These are phyloP conservation scores for Menura novaehollandiae DNA, from an alignment of 2,113 vertebrate genomes.

Conservation along the genomic window DNA sequence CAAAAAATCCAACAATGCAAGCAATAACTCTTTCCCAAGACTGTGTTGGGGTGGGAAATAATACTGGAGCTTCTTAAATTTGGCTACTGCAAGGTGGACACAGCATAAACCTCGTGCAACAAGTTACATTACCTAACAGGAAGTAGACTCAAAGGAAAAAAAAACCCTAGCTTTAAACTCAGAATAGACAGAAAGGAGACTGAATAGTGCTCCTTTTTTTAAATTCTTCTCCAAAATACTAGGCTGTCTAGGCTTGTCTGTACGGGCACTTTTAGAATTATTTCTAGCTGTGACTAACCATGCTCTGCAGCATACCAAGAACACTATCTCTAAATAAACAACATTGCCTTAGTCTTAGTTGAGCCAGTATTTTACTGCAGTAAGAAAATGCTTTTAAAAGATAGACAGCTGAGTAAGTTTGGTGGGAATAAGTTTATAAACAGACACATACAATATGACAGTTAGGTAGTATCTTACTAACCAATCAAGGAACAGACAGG, in stretches of 20 bases:
- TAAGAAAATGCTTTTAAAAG: neutral
- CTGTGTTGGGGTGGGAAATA: accelerated
- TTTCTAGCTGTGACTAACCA: neutral
- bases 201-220: neutral
- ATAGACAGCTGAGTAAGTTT: neutral
- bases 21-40: neutral
- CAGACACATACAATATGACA: neutral
- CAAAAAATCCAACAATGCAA: neutral
- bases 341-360: neutral
- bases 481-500: slow-evolving; percentile 86
- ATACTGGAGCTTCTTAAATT: neutral
- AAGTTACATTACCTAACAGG: neutral
- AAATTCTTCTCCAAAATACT: neutral
- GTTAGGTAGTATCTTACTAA: slow-evolving; percentile 60
- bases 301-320: neutral
- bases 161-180: neutral
- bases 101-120: neutral
- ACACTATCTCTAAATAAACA: neutral
- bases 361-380: neutral
- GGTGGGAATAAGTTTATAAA: neutral
- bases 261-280: neutral
- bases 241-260: neutral
- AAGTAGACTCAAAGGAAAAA: neutral
- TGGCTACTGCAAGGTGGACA: neutral
- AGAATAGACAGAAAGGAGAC: neutral